These are phyloP conservation scores for Lasius platythorax DNA, from an alignment of 2,888 invertebrate species.

Conservation along the genomic window DNA sequence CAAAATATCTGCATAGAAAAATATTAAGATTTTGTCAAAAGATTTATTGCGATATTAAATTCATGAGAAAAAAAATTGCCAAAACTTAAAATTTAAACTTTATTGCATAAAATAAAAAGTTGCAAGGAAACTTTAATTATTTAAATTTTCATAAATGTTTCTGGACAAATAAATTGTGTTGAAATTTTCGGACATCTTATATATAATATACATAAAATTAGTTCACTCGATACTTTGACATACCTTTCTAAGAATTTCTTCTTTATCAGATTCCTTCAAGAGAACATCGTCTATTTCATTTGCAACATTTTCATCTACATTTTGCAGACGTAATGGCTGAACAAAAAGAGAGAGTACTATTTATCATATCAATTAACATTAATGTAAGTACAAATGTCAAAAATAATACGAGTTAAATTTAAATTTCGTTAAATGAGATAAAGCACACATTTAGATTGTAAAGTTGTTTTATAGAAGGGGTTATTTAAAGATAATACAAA, in stretches of 20 bases:
- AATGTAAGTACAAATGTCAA: neutral
- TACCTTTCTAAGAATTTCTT: conserved; percentile 94
- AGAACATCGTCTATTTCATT: conserved; percentile 96
- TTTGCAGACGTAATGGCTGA: conserved; percentile 92
- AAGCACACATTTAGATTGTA: neutral
- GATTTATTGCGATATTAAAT: neutral
- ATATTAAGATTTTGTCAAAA: conserved; percentile 6
- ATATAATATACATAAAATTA: neutral
- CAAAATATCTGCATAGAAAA: conserved; percentile 89
- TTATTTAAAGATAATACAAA: neutral
- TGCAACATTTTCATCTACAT: conserved; percentile 95
- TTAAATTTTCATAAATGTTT: neutral
- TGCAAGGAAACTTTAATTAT: neutral
- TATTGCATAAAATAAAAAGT: neutral
- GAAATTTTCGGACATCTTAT: neutral
- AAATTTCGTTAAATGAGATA: neutral
- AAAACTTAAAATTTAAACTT: neutral
- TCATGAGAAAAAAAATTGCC: neutral
- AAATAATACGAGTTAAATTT: neutral
- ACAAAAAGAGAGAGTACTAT: conserved; percentile 74
- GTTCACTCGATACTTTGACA: conserved; percentile 53
- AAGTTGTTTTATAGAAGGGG: neutral
- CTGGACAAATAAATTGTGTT: neutral
- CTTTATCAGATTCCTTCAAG: conserved; percentile 94
- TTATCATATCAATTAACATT: conserved; percentile 22